Evolutionary conservation across 1,140 invertebrate genomes (phyloP).

Genomic region (Maniola jurtina): DNA sequence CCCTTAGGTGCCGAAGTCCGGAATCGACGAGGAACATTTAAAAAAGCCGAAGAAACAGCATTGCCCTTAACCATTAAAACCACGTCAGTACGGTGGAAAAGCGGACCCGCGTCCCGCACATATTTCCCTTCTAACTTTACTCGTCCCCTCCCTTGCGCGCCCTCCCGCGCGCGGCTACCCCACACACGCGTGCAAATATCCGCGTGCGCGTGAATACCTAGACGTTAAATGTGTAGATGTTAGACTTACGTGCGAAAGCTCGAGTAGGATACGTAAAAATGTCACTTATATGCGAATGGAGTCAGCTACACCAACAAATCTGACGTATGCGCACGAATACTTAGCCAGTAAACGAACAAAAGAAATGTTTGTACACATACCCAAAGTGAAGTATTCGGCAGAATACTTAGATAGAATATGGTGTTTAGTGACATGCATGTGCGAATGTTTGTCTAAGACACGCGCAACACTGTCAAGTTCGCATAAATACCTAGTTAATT

Average conservation of each 20-base stretch:
- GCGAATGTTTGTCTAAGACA: not conserved
- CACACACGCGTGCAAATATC: slow-evolving; percentile 20
- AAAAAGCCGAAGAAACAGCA: slow-evolving; percentile 87
- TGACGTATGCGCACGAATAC: not conserved
- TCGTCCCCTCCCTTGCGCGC: slow-evolving; percentile 39
- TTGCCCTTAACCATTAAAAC: slow-evolving; percentile 79
- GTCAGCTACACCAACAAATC: not conserved
- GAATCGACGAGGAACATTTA: slow-evolving; percentile 92
- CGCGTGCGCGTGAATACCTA: slow-evolving; percentile 8
- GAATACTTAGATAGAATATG: not conserved
- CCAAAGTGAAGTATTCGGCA: not conserved
- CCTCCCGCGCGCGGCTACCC: slow-evolving; percentile 30
- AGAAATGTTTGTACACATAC: not conserved
- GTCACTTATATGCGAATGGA: not conserved
- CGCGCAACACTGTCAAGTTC: slow-evolving; percentile 1
- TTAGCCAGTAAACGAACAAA: not conserved
- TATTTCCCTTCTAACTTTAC: slow-evolving; percentile 3
- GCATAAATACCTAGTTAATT: slow-evolving; percentile 2
- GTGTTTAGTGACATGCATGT: not conserved
- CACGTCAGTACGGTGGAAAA: slow-evolving; percentile 70
- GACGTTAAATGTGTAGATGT: not conserved
- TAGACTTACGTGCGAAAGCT: not conserved
- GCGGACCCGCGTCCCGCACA: slow-evolving; percentile 49
- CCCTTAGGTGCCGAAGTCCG: slow-evolving; percentile 84
- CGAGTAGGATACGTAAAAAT: not conserved